Percentiles rank a stretch among this genome's conserved stretches.
Conservation (phyloP, 1,140 invertebrate genomes). For the Drosophila obscura region DNA sequence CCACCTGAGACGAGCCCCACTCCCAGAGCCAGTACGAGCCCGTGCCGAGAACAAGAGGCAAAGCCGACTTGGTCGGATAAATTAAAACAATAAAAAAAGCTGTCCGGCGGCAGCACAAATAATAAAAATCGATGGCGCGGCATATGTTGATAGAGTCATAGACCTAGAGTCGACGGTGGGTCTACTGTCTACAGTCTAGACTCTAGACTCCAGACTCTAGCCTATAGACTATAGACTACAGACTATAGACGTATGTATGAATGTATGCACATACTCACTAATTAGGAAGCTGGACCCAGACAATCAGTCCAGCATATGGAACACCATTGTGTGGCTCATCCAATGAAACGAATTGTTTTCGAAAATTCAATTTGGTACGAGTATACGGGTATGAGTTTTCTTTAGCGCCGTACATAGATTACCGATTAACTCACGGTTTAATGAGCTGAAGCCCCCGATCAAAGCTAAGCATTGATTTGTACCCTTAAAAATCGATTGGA, state of each 20-base stretch:
- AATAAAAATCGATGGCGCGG: constrained; percentile 53
- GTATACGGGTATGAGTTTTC: no score
- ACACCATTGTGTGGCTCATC: constrained; percentile 23
- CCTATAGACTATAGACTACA: no score
- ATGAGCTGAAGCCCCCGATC: no score
- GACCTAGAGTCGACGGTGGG: constrained; percentile 3
- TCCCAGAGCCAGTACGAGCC: background rate
- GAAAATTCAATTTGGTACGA: no score
- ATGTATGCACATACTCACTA: constrained; percentile 25
- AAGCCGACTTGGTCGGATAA: constrained; percentile 38
- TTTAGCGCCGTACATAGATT: no score
- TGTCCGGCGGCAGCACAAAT: constrained; percentile 25
- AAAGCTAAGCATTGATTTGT: no score
- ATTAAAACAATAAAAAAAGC: constrained; percentile 56
- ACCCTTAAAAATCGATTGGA: no score
- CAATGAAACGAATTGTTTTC: constrained; percentile 30
- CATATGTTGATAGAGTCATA: constrained; percentile 48
- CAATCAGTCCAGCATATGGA: constrained; percentile 39
- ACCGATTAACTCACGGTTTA: no score
- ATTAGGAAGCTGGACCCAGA: constrained; percentile 18
- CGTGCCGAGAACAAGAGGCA: constrained; percentile 25
- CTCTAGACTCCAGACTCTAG: background rate
- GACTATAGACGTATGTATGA: constrained; percentile 10
- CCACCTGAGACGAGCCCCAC: constrained; percentile 7
- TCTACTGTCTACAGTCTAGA: background rate